These are phyloP conservation scores for Patella vulgata DNA, from an alignment of 1,140 invertebrate species.

Conservation along the genomic window DNA sequence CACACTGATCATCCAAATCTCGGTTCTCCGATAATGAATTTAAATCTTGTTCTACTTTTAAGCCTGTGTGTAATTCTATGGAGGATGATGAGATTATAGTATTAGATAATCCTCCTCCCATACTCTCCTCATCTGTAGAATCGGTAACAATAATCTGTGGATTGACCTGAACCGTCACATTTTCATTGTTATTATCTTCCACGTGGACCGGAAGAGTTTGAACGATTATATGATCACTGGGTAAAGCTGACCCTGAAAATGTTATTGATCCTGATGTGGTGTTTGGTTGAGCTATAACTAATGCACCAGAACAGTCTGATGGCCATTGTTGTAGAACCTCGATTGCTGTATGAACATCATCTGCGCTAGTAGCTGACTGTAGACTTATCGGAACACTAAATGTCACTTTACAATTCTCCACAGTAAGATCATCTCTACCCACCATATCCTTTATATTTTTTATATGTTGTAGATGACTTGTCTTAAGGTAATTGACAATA, in stretches of 20 bases:
- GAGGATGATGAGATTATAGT: too few species aligned
- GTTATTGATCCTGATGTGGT: slow-evolving; percentile 40
- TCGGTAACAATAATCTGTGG: too few species aligned
- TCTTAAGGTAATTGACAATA: not conserved
- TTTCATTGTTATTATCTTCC: too few species aligned
- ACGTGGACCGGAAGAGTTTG: slow-evolving; percentile 49
- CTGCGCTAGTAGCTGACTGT: slow-evolving; percentile 10
- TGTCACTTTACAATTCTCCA: slow-evolving; percentile 4
- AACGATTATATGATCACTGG: slow-evolving; percentile 60
- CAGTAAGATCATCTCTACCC: not conserved
- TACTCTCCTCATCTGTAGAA: too few species aligned
- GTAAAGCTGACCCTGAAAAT: slow-evolving; percentile 24
- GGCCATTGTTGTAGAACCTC: slow-evolving; percentile 54
- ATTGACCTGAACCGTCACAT: too few species aligned
- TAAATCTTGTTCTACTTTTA: too few species aligned
- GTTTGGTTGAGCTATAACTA: slow-evolving; percentile 56
- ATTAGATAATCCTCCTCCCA: too few species aligned
- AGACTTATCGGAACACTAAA: slow-evolving; percentile 9
- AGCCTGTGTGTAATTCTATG: too few species aligned
- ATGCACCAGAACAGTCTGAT: slow-evolving; percentile 43
- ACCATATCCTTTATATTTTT: not conserved
- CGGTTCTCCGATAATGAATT: too few species aligned
- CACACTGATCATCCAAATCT: too few species aligned
- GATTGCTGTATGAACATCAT: slow-evolving; percentile 37
- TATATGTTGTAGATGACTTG: not conserved